phyloP scores from a whole-genome alignment of 2,888 invertebrate genomes.

The Noctua comes region DNA sequence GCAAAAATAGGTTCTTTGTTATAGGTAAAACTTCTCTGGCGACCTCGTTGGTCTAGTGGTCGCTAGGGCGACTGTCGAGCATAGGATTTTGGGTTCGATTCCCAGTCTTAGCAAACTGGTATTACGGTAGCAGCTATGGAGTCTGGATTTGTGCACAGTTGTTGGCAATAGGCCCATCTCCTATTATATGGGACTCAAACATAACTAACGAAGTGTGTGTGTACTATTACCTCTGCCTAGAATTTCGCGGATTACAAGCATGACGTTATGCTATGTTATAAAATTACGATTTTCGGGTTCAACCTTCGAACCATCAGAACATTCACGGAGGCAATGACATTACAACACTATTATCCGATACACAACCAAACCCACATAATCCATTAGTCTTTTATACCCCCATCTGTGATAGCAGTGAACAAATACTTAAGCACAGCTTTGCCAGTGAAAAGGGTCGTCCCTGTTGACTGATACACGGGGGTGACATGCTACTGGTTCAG shows the following conservation, averaged over 20 bases:
- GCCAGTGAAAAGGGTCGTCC: slow-evolving; percentile 37
- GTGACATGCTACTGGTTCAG: slow-evolving; percentile 28
- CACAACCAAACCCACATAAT: slow-evolving; percentile 11
- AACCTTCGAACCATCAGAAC: neutral
- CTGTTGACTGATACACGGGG: slow-evolving; percentile 27
- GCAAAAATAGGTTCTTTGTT: neutral
- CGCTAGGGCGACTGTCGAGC: neutral
- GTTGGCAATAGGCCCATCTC: neutral
- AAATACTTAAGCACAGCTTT: slow-evolving; percentile 33
- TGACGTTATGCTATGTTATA: neutral
- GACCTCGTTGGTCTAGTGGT: no score
- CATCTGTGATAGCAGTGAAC: neutral
- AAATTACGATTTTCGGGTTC: neutral
- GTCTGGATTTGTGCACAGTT: no score
- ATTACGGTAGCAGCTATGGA: no score
- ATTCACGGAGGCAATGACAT: neutral
- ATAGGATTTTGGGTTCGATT: no score
- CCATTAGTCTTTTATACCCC: neutral
- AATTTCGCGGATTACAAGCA: neutral
- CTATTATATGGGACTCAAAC: neutral
- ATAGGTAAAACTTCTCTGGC: neutral
- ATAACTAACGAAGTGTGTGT: neutral
- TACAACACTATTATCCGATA: slow-evolving; percentile 3
- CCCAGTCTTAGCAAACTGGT: no score
- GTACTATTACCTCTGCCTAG: no score